These are phyloP conservation scores for Brachionus plicatilis DNA, from an alignment of 1,140 invertebrate species.

Conservation along the genomic window DNA sequence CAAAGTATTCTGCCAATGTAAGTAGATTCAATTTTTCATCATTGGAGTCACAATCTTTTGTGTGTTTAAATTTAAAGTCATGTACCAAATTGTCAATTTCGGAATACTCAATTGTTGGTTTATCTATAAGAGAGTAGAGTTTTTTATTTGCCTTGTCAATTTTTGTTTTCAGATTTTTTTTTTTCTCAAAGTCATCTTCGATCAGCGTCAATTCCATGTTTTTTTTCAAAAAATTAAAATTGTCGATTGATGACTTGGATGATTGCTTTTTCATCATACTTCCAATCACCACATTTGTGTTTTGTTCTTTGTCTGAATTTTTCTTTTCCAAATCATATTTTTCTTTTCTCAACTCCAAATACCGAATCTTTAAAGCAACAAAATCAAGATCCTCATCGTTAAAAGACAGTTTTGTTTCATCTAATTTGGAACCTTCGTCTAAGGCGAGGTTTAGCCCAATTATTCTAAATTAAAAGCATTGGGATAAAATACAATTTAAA, in stretches of 20 bases:
- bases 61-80: neutral
- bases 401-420: neutral
- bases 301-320: neutral
- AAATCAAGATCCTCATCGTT: neutral
- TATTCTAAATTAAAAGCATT: neutral
- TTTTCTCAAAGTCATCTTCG: neutral
- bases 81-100: neutral
- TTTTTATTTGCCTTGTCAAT: neutral
- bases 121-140: neutral
- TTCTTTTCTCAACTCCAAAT: neutral
- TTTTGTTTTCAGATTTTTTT: neutral
- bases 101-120: neutral
- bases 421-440: neutral
- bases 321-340: neutral
- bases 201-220: neutral
- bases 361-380: neutral
- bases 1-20: neutral
- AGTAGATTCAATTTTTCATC: neutral
- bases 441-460: neutral
- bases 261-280: neutral
- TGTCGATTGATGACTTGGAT: neutral
- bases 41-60: neutral
- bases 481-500: too few species aligned
- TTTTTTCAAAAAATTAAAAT: neutral
- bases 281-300: neutral